Evolutionary conservation across 2,888 invertebrate genomes (phyloP).

Genomic region (Trilocha varians): DNA sequence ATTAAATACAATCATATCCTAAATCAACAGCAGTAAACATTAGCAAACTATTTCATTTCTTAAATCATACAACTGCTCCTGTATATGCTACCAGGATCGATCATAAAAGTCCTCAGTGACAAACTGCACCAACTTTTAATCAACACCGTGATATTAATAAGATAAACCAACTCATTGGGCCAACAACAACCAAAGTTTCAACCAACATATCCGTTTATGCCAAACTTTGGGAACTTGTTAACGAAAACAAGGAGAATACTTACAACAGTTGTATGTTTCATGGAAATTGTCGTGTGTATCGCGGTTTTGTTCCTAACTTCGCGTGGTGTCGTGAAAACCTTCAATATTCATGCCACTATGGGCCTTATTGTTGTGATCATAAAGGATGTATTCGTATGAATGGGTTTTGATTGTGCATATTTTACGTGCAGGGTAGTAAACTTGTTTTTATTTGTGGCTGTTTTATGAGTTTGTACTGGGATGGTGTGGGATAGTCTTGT

Average conservation of each 20-base stretch:
- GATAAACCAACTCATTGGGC: background rate
- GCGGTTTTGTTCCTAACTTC: constrained; percentile 2
- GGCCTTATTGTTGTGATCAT: background rate
- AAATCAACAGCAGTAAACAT: too few species aligned
- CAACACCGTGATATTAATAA: background rate
- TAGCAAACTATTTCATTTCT: too few species aligned
- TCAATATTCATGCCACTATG: background rate
- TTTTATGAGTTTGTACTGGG: background rate
- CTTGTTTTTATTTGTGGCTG: background rate
- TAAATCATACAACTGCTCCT: too few species aligned
- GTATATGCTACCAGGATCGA: too few species aligned
- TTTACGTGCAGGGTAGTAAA: background rate
- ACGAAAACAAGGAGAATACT: background rate
- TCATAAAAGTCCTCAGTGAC: too few species aligned
- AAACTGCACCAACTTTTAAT: background rate
- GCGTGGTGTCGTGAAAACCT: background rate
- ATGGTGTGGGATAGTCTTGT: too few species aligned
- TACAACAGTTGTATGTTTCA: background rate
- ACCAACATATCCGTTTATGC: background rate
- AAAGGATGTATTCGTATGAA: background rate
- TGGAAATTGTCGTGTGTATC: background rate
- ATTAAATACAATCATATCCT: too few species aligned
- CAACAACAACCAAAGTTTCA: background rate
- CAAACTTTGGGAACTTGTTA: background rate
- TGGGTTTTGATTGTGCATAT: background rate